These are phyloP conservation scores for Barbus barbus DNA, from an alignment of 2,113 vertebrate species.

Conservation along the genomic window DNA sequence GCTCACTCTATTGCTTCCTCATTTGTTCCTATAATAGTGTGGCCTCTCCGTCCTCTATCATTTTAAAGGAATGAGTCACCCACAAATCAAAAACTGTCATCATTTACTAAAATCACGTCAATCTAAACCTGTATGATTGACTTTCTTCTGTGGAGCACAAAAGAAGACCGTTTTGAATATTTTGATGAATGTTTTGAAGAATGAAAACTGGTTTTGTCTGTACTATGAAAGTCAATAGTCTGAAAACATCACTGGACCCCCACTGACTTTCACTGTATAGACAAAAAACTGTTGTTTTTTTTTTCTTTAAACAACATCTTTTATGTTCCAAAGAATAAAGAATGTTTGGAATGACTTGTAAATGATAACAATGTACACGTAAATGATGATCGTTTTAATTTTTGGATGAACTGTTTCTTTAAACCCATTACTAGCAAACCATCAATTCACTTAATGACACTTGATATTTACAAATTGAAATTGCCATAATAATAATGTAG, in stretches of 20 bases:
- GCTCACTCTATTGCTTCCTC: constrained; percentile 26
- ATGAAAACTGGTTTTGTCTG: not conserved
- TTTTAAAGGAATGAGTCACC: not conserved
- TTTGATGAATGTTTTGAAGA: not conserved
- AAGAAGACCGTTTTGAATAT: not conserved
- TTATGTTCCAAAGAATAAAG: too few species aligned
- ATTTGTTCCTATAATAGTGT: constrained; percentile 26
- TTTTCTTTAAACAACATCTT: too few species aligned
- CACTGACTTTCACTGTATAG: not conserved
- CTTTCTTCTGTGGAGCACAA: not conserved
- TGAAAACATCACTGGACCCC: not conserved
- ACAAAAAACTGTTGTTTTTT: not conserved
- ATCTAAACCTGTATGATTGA: not conserved
- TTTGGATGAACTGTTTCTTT: not conserved
- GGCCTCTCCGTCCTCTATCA: not conserved
- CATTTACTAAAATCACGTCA: not conserved
- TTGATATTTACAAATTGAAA: not conserved
- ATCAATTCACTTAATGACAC: not conserved
- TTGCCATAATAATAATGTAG: not conserved
- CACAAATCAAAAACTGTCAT: not conserved
- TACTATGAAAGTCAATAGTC: not conserved
- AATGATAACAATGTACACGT: too few species aligned
- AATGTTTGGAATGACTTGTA: too few species aligned
- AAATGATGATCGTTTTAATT: too few species aligned
- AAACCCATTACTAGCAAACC: not conserved